phyloP scores from a whole-genome alignment of 23 tunicate species.

The Ascidia mentula region DNA sequence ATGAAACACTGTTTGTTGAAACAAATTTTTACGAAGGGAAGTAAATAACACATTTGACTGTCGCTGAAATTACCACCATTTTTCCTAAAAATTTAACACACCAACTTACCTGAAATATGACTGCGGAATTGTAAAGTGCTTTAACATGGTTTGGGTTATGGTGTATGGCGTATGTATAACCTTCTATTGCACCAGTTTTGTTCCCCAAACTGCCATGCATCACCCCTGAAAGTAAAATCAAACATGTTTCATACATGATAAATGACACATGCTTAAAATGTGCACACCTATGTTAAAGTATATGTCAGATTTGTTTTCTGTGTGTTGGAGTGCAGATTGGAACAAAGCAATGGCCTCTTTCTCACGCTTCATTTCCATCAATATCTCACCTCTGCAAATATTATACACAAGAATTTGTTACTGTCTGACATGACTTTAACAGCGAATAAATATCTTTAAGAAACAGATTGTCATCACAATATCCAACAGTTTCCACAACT shows the following conservation, averaged over 20 bases:
- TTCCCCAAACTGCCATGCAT: constrained; percentile 54
- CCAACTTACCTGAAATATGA: constrained; percentile 46
- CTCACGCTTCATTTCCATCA: not conserved
- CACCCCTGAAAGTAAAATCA: constrained; percentile 30
- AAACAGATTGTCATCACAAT: not conserved
- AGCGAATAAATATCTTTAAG: not conserved
- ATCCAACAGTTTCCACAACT: not conserved
- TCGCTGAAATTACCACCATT: no score
- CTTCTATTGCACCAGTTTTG: constrained; percentile 59
- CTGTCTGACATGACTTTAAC: no score
- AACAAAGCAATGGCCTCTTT: not conserved
- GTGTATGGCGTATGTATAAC: constrained; percentile 73
- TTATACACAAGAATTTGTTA: no score
- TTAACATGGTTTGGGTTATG: constrained; percentile 53
- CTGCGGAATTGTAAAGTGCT: constrained; percentile 87
- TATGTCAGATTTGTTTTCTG: constrained; percentile 2
- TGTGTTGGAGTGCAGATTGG: not conserved
- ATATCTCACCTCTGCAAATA: constrained; percentile 1
- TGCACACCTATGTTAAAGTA: not conserved
- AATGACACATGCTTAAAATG: not conserved
- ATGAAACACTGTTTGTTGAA: no score
- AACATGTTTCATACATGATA: not conserved
- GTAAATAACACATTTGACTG: no score
- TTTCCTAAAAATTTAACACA: not conserved
- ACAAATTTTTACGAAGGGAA: no score